Evolutionary conservation across 2,797 vertebrate genomes (phyloP), one percentile per base, ranked within the genome.

Genomic region (Hybognathus amarus): DNA sequence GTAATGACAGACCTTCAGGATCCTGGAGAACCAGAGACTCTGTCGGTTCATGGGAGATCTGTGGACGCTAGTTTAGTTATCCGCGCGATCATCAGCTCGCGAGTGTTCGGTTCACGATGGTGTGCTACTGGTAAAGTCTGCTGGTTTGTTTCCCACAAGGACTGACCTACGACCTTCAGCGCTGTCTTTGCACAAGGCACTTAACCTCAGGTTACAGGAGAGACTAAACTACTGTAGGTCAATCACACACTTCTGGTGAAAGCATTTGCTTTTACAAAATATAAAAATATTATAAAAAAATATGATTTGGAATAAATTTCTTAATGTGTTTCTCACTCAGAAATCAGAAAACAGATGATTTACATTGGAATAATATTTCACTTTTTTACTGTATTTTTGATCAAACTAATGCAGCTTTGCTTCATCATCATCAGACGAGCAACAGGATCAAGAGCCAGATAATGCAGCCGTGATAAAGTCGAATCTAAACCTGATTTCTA

Each of bases 21-120:
- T 63, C 59, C 54, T 30, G 56, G 11, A 80, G 67, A 61, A 59
- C 52, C 79, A 50, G 79, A 73, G 69, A 52, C 30, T 36, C 17
- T 40, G 30, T 6, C 18, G 38, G 9, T 20, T 71, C 24, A 75
- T 6, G 33, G 33, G 17, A 3, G 45, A 59, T 75, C 73, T 56
- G 73, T 3, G 52, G 50, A 54, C 13, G 52, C 15, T 54, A 36
- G 22, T n/a, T 40, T 13, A 67, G 36, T 40, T 67, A 68, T n/a
- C n/a, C n/a, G 38, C 38, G 50, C 8, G 12, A 11, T 17, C 15
- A 6, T 27, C 12, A 42, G 10, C 54, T 27, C 54, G 9, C 8
- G 36, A 2, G 36, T 36, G 38, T 38, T 17, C n/a, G 27, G 2
- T 3, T 3, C 12, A 8, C 27, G 33, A 6, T n/a, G n/a, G n/a